Evolutionary conservation across 2,113 vertebrate genomes (phyloP).

Genomic region (Salvelinus namaycush): DNA sequence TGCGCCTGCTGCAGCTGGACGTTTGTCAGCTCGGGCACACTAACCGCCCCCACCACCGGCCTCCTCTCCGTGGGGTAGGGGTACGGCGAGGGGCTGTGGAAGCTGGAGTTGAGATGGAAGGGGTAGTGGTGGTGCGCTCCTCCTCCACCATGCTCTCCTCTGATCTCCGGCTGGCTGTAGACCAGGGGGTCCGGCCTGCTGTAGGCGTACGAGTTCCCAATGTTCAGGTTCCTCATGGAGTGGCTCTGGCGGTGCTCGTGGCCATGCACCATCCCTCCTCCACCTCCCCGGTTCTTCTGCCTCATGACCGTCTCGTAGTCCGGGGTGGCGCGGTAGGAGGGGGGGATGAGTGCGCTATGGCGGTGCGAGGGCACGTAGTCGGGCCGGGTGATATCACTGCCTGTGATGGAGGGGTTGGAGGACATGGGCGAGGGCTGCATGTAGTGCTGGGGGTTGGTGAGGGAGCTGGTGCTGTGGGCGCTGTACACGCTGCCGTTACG

Average conservation of each 20-base stretch:
- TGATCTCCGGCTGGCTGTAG: slow-evolving; percentile 97
- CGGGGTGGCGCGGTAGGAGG: slow-evolving; percentile 93
- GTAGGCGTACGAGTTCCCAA: slow-evolving; percentile 90
- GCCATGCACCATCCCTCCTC: slow-evolving; percentile 71
- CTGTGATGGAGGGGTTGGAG: slow-evolving; percentile 94
- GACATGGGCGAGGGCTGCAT: slow-evolving; percentile 95
- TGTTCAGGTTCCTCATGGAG: slow-evolving; percentile 94
- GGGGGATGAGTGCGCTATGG: slow-evolving; percentile 91
- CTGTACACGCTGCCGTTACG: slow-evolving; percentile 97
- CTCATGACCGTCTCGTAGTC: slow-evolving; percentile 98
- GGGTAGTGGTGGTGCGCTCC: slow-evolving; percentile 76
- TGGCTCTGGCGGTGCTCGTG: slow-evolving; percentile 87
- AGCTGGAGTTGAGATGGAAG: slow-evolving; percentile 89
- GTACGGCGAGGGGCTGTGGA: slow-evolving; percentile 88
- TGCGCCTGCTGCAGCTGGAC: slow-evolving; percentile 93
- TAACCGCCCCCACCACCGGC: slow-evolving; percentile 90
- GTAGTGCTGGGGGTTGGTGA: slow-evolving; percentile 92
- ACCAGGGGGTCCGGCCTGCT: slow-evolving; percentile 91
- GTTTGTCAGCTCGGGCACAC: slow-evolving; percentile 94
- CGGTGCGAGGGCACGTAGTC: slow-evolving; percentile 91
- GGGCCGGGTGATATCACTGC: slow-evolving; percentile 87
- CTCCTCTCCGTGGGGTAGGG: slow-evolving; percentile 85
- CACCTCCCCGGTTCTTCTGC: slow-evolving; percentile 83
- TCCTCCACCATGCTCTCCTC: slow-evolving; percentile 84
- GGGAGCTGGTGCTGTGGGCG: slow-evolving; percentile 93